These are phyloP conservation scores for Chrysolina haemoptera DNA, from an alignment of 2,888 invertebrate genomes.

Conservation along the genomic window DNA sequence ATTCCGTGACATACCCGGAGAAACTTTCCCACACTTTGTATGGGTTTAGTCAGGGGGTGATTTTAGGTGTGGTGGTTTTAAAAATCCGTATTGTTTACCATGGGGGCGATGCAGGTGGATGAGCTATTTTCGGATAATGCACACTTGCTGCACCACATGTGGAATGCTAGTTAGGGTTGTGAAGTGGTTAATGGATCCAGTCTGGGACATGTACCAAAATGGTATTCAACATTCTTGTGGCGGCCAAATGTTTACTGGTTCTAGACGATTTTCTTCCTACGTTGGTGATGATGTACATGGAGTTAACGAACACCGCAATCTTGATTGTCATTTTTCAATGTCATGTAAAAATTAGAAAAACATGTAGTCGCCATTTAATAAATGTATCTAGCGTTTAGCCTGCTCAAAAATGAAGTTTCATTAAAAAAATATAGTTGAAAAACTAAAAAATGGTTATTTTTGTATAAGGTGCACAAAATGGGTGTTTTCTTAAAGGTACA, in stretches of 20 bases:
- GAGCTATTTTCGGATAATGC: constrained; percentile 43
- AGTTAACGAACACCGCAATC: background rate
- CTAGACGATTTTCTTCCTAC: constrained; percentile 13
- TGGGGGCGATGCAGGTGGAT: constrained; percentile 47
- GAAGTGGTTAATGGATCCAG: constrained; percentile 31
- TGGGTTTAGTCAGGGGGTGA: constrained; percentile 38
- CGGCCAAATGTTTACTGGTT: constrained; percentile 26
- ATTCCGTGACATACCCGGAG: constrained; percentile 47
- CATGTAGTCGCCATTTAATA: no score
- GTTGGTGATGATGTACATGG: constrained; percentile 11
- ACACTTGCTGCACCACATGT: constrained; percentile 47
- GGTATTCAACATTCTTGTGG: constrained; percentile 27
- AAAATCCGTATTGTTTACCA: constrained; percentile 45
- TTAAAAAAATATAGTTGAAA: no score
- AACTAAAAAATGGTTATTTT: no score
- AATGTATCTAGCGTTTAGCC: no score
- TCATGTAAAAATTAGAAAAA: background rate
- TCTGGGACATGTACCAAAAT: constrained; percentile 18
- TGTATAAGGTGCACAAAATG: no score
- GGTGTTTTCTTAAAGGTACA: no score
- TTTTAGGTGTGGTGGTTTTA: constrained; percentile 44
- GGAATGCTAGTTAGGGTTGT: constrained; percentile 39
- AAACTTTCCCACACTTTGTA: constrained; percentile 50
- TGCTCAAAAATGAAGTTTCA: no score
- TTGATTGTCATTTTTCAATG: constrained; percentile 1